phyloP scores from a whole-genome alignment of 2,797 vertebrate species.

The Melanotaenia boesemani region DNA sequence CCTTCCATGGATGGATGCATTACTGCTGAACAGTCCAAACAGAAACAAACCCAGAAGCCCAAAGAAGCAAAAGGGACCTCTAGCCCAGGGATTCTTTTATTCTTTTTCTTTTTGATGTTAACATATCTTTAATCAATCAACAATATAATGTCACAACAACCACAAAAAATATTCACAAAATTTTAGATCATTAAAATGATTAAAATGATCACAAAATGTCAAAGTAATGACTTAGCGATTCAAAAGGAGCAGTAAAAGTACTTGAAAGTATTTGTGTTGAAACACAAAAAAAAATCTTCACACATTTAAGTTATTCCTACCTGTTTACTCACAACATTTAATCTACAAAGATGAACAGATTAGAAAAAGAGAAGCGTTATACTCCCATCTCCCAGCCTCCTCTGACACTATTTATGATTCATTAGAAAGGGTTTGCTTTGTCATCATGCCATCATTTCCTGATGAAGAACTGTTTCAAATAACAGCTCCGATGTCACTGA shows the following conservation, averaged over 20 bases:
- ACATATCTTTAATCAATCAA: not conserved
- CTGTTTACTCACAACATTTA: slow-evolving; percentile 4
- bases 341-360: not conserved
- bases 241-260: not conserved
- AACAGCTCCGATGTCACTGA: slow-evolving; percentile 33
- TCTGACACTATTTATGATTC: slow-evolving; percentile 1
- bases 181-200: not conserved
- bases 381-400: not conserved
- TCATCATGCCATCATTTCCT: slow-evolving; percentile 7
- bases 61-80: not conserved
- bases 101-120: not conserved
- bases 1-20: too few relatives aligned
- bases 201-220: not conserved
- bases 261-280: too few relatives aligned
- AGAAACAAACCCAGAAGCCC: not conserved
- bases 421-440: not conserved
- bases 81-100: not conserved
- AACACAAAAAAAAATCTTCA: not conserved
- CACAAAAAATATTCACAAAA: not conserved
- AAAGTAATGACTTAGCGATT: not conserved
- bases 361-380: not conserved
- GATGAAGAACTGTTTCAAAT: slow-evolving; percentile 10
- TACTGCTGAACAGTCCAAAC: too few relatives aligned
- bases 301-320: not conserved
- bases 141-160: too few relatives aligned